These are phyloP conservation scores for Oryzias curvinotus DNA, from an alignment of 2,113 vertebrate genomes.

Conservation along the genomic window DNA sequence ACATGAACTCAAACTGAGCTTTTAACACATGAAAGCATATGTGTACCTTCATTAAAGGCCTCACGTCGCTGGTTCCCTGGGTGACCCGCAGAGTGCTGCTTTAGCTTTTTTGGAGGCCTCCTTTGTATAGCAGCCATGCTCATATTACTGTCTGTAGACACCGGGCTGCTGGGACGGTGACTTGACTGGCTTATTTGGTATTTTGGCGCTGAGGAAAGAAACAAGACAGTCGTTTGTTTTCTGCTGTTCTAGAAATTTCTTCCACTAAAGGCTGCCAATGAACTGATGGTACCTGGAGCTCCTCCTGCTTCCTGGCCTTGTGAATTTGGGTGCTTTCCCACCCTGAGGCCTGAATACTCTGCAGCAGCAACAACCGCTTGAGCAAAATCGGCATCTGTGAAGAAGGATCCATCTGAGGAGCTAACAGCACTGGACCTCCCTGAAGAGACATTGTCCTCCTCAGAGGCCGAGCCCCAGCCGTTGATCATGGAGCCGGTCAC, in stretches of 20 bases:
- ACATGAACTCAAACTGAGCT: no score
- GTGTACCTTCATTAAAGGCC: constrained; percentile 90
- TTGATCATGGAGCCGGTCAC: constrained; percentile 99
- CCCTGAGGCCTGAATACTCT: constrained; percentile 91
- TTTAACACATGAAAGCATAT: background rate
- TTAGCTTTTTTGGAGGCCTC: constrained; percentile 94
- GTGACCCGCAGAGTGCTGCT: constrained; percentile 85
- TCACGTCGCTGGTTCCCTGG: constrained; percentile 91
- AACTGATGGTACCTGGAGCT: constrained; percentile 43
- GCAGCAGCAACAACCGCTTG: constrained; percentile 95
- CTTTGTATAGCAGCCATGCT: constrained; percentile 91
- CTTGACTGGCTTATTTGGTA: constrained; percentile 88
- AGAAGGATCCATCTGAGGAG: constrained; percentile 97
- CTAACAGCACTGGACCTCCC: constrained; percentile 93
- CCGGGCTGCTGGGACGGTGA: constrained; percentile 90
- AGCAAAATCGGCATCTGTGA: constrained; percentile 97
- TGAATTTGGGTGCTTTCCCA: constrained; percentile 83
- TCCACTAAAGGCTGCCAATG: background rate
- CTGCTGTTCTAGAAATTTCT: background rate
- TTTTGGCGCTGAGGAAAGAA: constrained; percentile 82
- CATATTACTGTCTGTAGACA: constrained; percentile 97
- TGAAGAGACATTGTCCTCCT: constrained; percentile 96
- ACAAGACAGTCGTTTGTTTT: background rate
- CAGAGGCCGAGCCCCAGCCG: constrained; percentile 97
- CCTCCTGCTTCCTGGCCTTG: constrained; percentile 62